These are phyloP conservation scores for Cavia aperea DNA, from an alignment of 2,113 vertebrate species.

Conservation along the genomic window DNA sequence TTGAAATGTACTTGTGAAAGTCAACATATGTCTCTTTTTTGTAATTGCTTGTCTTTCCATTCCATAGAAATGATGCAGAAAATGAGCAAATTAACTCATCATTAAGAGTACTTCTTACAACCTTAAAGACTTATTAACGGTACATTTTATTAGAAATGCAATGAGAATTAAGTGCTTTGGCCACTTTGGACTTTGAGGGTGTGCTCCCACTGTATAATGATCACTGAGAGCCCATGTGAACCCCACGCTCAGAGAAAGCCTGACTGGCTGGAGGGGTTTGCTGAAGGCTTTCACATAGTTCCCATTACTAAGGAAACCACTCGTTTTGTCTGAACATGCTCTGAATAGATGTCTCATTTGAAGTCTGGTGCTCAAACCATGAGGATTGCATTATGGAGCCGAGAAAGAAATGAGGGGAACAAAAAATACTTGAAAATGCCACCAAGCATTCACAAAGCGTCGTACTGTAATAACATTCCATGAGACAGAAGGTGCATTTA, in stretches of 20 bases:
- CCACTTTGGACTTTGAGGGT: slow-evolving; percentile 24
- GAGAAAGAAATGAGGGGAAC: slow-evolving; percentile 68
- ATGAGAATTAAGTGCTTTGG: slow-evolving; percentile 42
- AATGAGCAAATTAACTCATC: slow-evolving; percentile 6
- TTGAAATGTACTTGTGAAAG: slow-evolving; percentile 28
- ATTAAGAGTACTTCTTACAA: slow-evolving; percentile 1
- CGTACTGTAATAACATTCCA: slow-evolving; percentile 32
- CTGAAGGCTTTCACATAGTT: slow-evolving; percentile 68
- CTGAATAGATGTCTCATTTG: slow-evolving; percentile 81
- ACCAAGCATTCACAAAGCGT: slow-evolving; percentile 51
- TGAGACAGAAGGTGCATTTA: slow-evolving; percentile 55
- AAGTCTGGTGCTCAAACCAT: slow-evolving; percentile 78
- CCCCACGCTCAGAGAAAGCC: slow-evolving; percentile 14
- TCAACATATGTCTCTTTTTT: neutral
- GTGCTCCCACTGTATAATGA: slow-evolving; percentile 1
- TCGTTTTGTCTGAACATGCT: slow-evolving; percentile 77
- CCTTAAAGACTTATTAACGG: slow-evolving; percentile 42
- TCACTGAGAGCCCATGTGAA: slow-evolving; percentile 43
- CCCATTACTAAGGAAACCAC: slow-evolving; percentile 80
- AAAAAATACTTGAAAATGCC: slow-evolving; percentile 60
- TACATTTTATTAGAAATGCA: slow-evolving; percentile 16
- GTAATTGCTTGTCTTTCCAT: neutral
- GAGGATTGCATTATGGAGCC: slow-evolving; percentile 68
- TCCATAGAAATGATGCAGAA: neutral
- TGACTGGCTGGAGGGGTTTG: slow-evolving; percentile 58